Evolutionary conservation across 2,113 vertebrate genomes (phyloP).

Genomic region (Colius striatus): DNA sequence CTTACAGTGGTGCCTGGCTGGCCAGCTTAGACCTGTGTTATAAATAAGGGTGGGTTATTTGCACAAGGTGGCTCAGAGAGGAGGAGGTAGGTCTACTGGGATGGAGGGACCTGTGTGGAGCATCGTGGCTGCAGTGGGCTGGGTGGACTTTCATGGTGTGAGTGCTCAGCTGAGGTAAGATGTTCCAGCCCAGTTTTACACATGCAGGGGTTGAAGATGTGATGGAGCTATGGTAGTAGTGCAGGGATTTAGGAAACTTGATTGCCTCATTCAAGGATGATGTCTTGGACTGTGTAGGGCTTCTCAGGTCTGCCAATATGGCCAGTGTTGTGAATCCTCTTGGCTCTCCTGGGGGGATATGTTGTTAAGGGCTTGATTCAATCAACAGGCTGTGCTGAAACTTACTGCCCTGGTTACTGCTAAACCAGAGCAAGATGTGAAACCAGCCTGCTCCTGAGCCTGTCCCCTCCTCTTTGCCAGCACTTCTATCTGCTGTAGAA

Average conservation of each 20-base stretch:
- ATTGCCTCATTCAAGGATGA: neutral
- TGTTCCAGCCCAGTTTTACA: neutral
- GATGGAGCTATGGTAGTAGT: neutral
- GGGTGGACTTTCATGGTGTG: accelerated
- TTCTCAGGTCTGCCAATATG: neutral
- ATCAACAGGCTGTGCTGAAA: neutral
- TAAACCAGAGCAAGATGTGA: neutral
- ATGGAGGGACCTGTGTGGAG: neutral
- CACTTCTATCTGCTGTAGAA: too few species aligned
- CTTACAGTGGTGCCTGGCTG: accelerated
- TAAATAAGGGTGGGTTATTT: neutral
- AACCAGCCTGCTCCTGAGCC: neutral
- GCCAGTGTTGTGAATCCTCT: neutral
- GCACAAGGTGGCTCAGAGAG: neutral
- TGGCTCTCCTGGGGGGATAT: neutral
- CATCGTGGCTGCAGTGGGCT: neutral
- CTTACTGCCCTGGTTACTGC: neutral
- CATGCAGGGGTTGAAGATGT: neutral
- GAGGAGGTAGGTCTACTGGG: neutral
- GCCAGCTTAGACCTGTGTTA: neutral
- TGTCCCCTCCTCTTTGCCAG: neutral
- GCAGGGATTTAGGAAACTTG: neutral
- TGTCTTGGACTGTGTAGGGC: neutral
- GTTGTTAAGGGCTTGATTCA: neutral
- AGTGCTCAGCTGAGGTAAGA: too few species aligned